These are phyloP conservation scores for Mastomys coucha DNA, from an alignment of 2,113 vertebrate genomes.

Conservation along the genomic window DNA sequence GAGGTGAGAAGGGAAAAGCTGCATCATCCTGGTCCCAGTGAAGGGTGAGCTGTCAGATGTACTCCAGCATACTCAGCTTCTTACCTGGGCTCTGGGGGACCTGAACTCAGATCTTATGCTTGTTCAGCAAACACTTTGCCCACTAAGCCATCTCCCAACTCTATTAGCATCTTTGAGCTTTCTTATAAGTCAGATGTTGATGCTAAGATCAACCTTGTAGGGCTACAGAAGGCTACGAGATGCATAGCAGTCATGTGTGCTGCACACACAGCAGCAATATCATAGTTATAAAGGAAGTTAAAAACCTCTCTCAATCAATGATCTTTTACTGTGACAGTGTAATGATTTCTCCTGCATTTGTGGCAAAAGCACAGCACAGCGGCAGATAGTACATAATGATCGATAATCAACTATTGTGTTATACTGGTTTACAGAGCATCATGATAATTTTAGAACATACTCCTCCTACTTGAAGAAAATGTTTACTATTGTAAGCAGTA, in stretches of 20 bases:
- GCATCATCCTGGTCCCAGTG: neutral
- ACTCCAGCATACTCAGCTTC: neutral
- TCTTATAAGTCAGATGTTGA: neutral
- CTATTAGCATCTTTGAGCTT: neutral
- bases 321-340: neutral
- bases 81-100: neutral
- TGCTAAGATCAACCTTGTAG: neutral
- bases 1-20: no score
- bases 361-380: neutral
- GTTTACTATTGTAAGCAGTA: neutral
- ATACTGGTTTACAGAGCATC: neutral
- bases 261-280: neutral
- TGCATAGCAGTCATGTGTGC: neutral
- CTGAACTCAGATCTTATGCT: neutral
- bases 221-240: neutral
- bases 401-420: neutral
- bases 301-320: neutral
- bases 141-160: neutral
- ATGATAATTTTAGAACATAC: neutral
- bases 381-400: neutral
- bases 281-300: neutral
- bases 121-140: neutral
- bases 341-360: neutral
- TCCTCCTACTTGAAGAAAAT: neutral
- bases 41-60: neutral